Base-by-base conservation (phyloP, 1,140 invertebrate genomes). In the Atopsyche davidsoni region DNA sequence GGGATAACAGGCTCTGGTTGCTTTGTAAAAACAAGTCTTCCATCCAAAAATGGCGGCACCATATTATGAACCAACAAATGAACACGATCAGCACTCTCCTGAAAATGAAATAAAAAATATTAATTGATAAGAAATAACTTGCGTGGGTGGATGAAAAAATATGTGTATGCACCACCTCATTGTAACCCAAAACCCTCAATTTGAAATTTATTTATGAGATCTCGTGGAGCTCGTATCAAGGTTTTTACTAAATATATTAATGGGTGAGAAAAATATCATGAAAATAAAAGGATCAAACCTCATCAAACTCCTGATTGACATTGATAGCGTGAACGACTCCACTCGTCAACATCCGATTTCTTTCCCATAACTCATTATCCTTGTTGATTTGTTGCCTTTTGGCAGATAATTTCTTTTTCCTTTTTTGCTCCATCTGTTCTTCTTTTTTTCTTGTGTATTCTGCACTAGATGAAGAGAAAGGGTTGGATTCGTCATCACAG, bases 341-440 rank as follows among this genome's bases (percentile, higher is more conserved):
- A 48, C 92, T 96, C 2, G 93, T 94, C 7, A 98, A 76, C 90
- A 99, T 96, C 54, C 96, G 80, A 75, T 99, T 99, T 9, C 93
- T 82, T 69, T 99, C 97, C 97, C 97, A 99, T 25, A 96, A 73
- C 65, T 98, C 95, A 68, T 97, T 98, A 69, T 99, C 96, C 66
- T 93, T 94, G 68, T 96, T 90, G 66, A 83, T 96, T 72, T 98
- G 94, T 40, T 92, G 77, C 60, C 96, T 87, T 63, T 95, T 90
- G 0, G 93, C 95, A 3, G 92, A 94, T 65, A 97, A 83, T 35
- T 92, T 80, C 64, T 95, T 92, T 52, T 90, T 90, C 44, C 92
- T 85, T 57, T 83, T 83, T 59, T 92, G 87, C 65, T 95, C 90
- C 21, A 96, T 67, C 58, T 96, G 89, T 64, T 90, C 85, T 68